A percentile compares a stretch with the other conserved stretches of the same genome.
Evolutionary conservation across 2,888 invertebrate genomes (phyloP).

Genomic region (Pachymerium ferrugineum): DNA sequence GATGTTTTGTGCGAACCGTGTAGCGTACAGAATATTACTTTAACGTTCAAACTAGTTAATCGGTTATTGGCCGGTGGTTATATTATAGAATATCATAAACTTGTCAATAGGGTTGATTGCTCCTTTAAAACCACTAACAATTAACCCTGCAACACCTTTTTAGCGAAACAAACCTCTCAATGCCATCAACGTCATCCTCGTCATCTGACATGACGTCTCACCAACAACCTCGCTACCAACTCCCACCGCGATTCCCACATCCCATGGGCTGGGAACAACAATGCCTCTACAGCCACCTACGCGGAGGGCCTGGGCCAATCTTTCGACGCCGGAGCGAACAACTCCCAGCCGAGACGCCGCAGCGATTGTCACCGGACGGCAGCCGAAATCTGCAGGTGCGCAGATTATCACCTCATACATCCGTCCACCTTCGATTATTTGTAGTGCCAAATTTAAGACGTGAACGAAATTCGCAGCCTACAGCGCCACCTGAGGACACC

Average conservation of each 20-base stretch:
- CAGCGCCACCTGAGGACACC: not conserved
- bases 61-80: too few species aligned
- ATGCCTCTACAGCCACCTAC: not conserved
- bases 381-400: slow-evolving; percentile 19
- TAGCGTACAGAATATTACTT: too few species aligned
- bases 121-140: too few species aligned
- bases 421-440: not conserved
- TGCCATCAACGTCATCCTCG: not conserved
- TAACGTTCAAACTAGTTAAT: too few species aligned
- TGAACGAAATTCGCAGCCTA: slow-evolving; percentile 17
- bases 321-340: not conserved
- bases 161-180: not conserved
- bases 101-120: too few species aligned
- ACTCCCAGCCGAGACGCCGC: not conserved
- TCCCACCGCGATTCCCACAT: not conserved
- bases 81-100: too few species aligned
- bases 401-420: slow-evolving; percentile 17
- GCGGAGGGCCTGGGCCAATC: not conserved
- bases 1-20: too few species aligned
- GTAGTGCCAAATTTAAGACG: slow-evolving; percentile 23
- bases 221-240: not conserved
- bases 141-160: not conserved
- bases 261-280: not conserved
- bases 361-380: not conserved
- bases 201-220: not conserved